Conservation (phyloP, 2,797 vertebrate species). For the Mormyrops boulengeri region DNA sequence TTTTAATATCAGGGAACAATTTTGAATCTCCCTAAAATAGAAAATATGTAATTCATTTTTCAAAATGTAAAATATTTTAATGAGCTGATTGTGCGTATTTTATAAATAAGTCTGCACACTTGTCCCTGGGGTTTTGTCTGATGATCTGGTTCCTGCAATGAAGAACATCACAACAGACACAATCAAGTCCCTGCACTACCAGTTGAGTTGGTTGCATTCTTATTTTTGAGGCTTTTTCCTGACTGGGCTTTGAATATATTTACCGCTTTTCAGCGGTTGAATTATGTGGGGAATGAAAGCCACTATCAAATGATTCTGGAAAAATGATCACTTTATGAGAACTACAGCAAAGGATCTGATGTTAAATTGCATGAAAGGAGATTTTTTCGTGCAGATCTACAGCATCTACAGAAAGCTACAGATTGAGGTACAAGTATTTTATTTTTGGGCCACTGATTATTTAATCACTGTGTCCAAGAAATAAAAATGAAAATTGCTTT, state of each 20-base stretch:
- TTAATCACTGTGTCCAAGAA: neutral
- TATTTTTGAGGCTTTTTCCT: neutral
- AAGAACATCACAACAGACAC: neutral
- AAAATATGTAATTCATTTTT: neutral
- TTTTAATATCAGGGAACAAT: neutral
- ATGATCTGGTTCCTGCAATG: neutral
- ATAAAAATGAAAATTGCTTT: neutral
- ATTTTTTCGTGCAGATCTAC: neutral
- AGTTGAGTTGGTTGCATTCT: neutral
- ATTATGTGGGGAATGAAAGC: neutral
- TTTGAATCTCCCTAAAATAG: neutral
- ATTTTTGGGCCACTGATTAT: neutral
- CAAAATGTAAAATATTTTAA: neutral
- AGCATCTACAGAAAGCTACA: neutral
- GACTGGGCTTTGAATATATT: neutral
- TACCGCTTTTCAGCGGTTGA: neutral
- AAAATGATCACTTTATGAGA: neutral
- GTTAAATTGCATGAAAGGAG: neutral
- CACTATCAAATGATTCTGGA: neutral
- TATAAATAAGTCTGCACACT: neutral
- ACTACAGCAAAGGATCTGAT: neutral
- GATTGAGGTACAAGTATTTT: neutral
- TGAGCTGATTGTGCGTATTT: neutral
- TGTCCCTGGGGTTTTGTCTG: neutral
- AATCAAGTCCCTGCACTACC: neutral